These are phyloP conservation scores for Drosophila fuyamai DNA, from an alignment of 1,140 invertebrate genomes.

Conservation along the genomic window DNA sequence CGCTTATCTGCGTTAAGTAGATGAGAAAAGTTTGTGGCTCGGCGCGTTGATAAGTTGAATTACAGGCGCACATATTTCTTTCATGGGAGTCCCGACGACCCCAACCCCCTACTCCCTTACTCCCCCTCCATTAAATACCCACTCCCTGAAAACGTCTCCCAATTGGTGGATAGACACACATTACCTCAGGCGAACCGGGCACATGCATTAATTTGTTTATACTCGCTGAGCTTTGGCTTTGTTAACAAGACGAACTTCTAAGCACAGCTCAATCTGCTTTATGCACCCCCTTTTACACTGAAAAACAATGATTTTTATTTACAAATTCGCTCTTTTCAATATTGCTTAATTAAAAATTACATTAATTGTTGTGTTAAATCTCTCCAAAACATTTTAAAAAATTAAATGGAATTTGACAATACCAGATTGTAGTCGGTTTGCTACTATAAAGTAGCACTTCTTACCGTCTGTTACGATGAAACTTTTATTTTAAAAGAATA, in stretches of 20 bases:
- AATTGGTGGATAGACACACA: slow-evolving; percentile 33
- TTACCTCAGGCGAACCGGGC: slow-evolving; percentile 31
- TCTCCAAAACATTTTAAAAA: too few species aligned
- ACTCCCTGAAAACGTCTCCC: slow-evolving; percentile 27
- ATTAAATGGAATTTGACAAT: too few species aligned
- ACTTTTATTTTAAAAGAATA: too few species aligned
- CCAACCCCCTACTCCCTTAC: background rate
- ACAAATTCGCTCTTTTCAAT: too few species aligned
- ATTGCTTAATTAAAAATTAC: too few species aligned
- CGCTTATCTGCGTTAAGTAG: slow-evolving; percentile 82
- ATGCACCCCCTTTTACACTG: background rate
- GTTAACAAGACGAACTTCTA: slow-evolving; percentile 41
- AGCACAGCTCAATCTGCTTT: slow-evolving; percentile 20
- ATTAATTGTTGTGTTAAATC: too few species aligned
- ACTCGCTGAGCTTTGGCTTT: slow-evolving; percentile 42
- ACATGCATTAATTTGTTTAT: slow-evolving; percentile 73
- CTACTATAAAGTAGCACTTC: too few species aligned
- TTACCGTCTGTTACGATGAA: too few species aligned
- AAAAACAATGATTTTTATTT: background rate
- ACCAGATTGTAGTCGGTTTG: too few species aligned
- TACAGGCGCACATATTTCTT: slow-evolving; percentile 67
- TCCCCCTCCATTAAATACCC: background rate
- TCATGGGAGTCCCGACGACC: slow-evolving; percentile 38
- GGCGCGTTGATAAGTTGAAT: slow-evolving; percentile 79
- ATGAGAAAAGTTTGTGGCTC: slow-evolving; percentile 81